Conservation (phyloP, 2,888 invertebrate species). For the Apodemia duryi region DNA sequence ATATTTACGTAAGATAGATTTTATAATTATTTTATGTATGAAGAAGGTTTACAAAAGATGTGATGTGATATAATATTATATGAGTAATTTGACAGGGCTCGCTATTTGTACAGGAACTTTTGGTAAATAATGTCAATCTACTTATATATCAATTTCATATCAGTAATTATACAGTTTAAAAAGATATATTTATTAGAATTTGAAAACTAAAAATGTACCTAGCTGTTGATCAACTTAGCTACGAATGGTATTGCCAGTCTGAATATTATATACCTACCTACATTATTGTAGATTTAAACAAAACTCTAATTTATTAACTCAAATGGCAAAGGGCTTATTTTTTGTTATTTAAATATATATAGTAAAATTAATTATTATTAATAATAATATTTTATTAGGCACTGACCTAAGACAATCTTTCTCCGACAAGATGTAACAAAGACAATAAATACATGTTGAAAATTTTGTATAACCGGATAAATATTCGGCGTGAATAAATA, state of each 20-base stretch:
- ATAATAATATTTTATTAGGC: too few species aligned
- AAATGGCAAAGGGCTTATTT: too few species aligned
- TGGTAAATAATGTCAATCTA: constrained; percentile 72
- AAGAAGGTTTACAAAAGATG: constrained; percentile 15
- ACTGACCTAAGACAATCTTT: too few species aligned
- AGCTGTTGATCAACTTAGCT: constrained; percentile 26
- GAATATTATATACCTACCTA: neutral
- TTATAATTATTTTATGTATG: constrained; percentile 15
- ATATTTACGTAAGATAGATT: constrained; percentile 2
- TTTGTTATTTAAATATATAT: too few species aligned
- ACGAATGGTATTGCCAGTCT: constrained; percentile 14
- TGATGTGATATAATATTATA: constrained; percentile 30
- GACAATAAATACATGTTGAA: too few species aligned
- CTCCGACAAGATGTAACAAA: too few species aligned
- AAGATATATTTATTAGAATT: constrained; percentile 47
- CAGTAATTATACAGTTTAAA: constrained; percentile 53
- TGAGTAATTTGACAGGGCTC: constrained; percentile 38
- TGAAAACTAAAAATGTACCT: constrained; percentile 31
- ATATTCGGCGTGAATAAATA: too few species aligned
- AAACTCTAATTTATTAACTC: too few species aligned
- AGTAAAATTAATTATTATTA: too few species aligned
- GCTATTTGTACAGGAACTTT: constrained; percentile 49
- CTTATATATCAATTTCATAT: constrained; percentile 74
- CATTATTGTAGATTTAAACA: neutral
- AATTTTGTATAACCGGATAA: too few species aligned